Evolutionary conservation across 1,140 invertebrate genomes (phyloP), one percentile per base, ranked within the genome.

Genomic region (Rhopalosiphum padi): DNA sequence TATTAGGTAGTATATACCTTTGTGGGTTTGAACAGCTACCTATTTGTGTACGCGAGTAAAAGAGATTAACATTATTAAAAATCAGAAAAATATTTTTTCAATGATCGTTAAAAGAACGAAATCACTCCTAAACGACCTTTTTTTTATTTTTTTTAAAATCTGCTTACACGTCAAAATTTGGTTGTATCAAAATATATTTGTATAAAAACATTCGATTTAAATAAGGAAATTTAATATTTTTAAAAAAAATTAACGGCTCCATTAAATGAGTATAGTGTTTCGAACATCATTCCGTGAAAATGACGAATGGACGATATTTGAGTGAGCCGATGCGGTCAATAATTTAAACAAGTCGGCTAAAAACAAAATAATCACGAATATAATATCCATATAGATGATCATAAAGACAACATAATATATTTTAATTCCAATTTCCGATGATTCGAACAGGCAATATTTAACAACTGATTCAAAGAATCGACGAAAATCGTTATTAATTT

Each of bases 241-340:
- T 4, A 90, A 41, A 89, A 89, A 90, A 37, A 85, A 85, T n/a
- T 25, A 43, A 43, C 23, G 22, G 41, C 23, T 85, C 41, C 7
- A 41, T 43, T 85, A 85, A 85, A 85, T 22, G 2, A 90, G 53
- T 55, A 37, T 91, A 43, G 68, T 91, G 30, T 91, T 91, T 77
- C 68, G 30, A 25, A 83, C 43, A 8, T 91, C 43, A 11, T 91
- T 91, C 90, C 30, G n/a, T 82, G 90, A 82, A 91, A 91, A 82
- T 68, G 60, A 82, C 90, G 68, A 91, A n/a, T 91, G n/a, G 90
- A 23, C 90, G 77, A 83, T 37, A 43, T 91, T 77, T 82, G 43
- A 48, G 23, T 15, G 30, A 82, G 21, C 35, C 55, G 91, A 92
- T 23, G n/a, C 87, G n/a, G 88, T 53, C 53, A 55, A 89, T 55